These are phyloP conservation scores for Eulemur rubriventer DNA, from an alignment of 2,797 vertebrate genomes.

Conservation along the genomic window DNA sequence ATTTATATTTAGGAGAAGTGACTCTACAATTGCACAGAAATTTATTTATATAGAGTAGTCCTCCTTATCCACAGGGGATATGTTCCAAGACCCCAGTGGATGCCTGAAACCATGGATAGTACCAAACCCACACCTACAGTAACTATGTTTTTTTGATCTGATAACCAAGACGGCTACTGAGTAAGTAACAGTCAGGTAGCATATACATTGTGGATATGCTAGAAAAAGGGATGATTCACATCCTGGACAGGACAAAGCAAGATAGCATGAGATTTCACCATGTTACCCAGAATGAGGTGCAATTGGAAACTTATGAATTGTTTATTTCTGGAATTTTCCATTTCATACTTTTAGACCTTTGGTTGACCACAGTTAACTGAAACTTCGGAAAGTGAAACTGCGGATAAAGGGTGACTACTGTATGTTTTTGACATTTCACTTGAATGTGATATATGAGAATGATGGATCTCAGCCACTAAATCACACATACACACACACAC, in stretches of 20 bases:
- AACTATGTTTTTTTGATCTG: background rate
- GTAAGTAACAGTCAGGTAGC: background rate
- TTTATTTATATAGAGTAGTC: background rate
- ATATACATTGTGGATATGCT: background rate
- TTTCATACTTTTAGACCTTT: background rate
- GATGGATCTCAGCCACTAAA: background rate
- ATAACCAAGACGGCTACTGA: too few species aligned
- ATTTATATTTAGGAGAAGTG: background rate
- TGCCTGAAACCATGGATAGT: background rate
- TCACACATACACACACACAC: background rate
- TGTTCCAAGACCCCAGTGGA: background rate
- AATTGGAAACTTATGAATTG: background rate
- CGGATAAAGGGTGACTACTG: too few species aligned
- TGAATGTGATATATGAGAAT: background rate
- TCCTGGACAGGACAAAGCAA: background rate
- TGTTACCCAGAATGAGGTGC: background rate
- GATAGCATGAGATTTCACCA: background rate
- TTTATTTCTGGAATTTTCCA: background rate
- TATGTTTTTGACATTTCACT: background rate
- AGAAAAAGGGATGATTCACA: background rate
- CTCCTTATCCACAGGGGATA: background rate
- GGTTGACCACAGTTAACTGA: background rate
- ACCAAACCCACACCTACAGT: background rate
- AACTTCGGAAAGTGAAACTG: background rate
- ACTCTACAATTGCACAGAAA: background rate